phyloP scores from a whole-genome alignment of 2,888 invertebrate species.

The Drosophila silvestris region DNA sequence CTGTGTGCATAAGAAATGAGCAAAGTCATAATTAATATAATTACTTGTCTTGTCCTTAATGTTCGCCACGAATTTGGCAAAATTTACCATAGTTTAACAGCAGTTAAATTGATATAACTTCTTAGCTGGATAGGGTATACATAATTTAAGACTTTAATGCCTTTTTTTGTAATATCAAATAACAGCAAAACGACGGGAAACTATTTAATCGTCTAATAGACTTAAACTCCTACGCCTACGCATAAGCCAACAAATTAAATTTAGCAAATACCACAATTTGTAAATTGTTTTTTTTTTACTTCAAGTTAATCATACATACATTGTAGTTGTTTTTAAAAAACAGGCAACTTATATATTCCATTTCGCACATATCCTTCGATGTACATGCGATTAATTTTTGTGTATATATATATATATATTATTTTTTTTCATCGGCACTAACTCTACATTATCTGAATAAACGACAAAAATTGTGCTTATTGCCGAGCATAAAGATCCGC shows the following conservation, averaged over 20 bases:
- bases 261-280: slow-evolving; percentile 57
- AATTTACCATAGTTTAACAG: slow-evolving; percentile 41
- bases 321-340: slow-evolving; percentile 70
- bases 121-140: slow-evolving; percentile 34
- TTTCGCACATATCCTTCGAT: slow-evolving; percentile 70
- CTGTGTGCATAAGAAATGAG: slow-evolving; percentile 65
- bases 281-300: slow-evolving; percentile 35
- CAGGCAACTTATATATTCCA: slow-evolving; percentile 73
- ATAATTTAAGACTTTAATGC: slow-evolving; percentile 61
- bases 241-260: slow-evolving; percentile 64
- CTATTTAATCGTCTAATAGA: slow-evolving; percentile 47
- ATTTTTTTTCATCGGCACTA: slow-evolving; percentile 34
- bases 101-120: slow-evolving; percentile 29
- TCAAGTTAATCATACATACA: slow-evolving; percentile 35
- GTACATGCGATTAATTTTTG: slow-evolving; percentile 36
- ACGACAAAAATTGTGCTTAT: slow-evolving; percentile 64
- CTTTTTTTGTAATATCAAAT: slow-evolving; percentile 63
- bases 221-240: slow-evolving; percentile 50
- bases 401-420: not conserved
- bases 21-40: slow-evolving; percentile 78
- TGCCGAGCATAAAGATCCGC: slow-evolving; percentile 20
- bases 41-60: slow-evolving; percentile 50
- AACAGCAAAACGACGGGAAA: slow-evolving; percentile 68
- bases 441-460: slow-evolving; percentile 56
- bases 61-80: slow-evolving; percentile 23